Evolutionary conservation across 35 echinoderm and acorn worm species (phyloP), one percentile per base, ranked within the genome.

Genomic region (Strongylocentrotus purpuratus): DNA sequence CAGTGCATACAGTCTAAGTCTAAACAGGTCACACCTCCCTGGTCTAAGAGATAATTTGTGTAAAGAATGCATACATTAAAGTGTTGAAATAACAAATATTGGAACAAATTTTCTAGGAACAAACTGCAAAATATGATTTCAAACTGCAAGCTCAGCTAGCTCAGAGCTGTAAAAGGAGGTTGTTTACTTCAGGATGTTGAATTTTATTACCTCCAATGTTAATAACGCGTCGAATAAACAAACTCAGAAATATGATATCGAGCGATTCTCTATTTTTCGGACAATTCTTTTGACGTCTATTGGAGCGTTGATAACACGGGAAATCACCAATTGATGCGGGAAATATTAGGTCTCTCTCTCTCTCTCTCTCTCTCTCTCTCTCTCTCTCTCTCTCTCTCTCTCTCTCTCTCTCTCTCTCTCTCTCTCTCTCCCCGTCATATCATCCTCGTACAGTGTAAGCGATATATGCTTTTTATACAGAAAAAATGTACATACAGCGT

Each of bases 281-380:
- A n/a, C 65, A 78, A 78, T 78, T 28, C 65, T 78, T 78, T 78
- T 78, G 65, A 28, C 65, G 28, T 78, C 65, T 78, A 28, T n/a
- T 78, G 65, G 65, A 78, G 65, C 65, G 20, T 28, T 18, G 28
- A 78, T 78, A 78, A 78, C n/a, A 5, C 65, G 65, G 65, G 28
- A 78, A 78, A 78, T 78, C 65, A 25, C 65, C 65, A 78, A 78
- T n/a, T 78, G 65, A 78, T 78, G 65, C 65, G 25, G 65, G 65
- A 78, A 78, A 18, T 78, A 78, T 78, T 78, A 78, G 65, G 65
- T 18, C 65, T 78, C 28, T 78, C 65, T 78, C 20, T 55, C 15
- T 55, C 50, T 9, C 10, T 55, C 0, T 55, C 50, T 13, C 50
- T 48, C n/a, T 18, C 65, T 78, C 28, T 78, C 65, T 78, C 20